Conservation (phyloP, 1,140 invertebrate genomes). For the Pseudomyrmex dendroicus region DNA sequence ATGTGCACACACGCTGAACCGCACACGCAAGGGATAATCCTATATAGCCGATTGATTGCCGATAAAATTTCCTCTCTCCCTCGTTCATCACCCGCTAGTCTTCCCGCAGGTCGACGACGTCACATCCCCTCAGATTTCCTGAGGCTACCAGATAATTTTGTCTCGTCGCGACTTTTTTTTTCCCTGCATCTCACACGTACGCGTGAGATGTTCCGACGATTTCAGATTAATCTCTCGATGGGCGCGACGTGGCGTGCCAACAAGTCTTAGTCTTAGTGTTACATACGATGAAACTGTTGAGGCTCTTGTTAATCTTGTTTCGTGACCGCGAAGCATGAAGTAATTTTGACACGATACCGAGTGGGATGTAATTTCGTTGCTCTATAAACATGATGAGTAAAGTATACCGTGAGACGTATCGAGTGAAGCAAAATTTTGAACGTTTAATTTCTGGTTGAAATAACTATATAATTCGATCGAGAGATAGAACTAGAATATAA, state of each 20-base stretch:
- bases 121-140: slow-evolving; percentile 53
- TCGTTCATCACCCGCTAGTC: slow-evolving; percentile 9
- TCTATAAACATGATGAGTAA: background rate
- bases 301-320: slow-evolving; percentile 49
- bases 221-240: slow-evolving; percentile 68
- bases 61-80: slow-evolving; percentile 70
- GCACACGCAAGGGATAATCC: slow-evolving; percentile 69
- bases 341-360: slow-evolving; percentile 36
- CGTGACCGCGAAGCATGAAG: slow-evolving; percentile 36
- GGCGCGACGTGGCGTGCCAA: slow-evolving; percentile 59
- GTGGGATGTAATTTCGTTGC: slow-evolving; percentile 23
- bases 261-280: slow-evolving; percentile 57
- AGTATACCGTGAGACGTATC: background rate
- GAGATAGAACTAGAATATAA: background rate
- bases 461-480: background rate
- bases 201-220: slow-evolving; percentile 65
- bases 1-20: slow-evolving; percentile 12
- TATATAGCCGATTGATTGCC: slow-evolving; percentile 75
- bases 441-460: background rate
- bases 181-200: slow-evolving; percentile 4
- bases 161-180: slow-evolving; percentile 38
- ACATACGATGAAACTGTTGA: slow-evolving; percentile 12
- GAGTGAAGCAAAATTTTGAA: background rate
- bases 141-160: slow-evolving; percentile 60
- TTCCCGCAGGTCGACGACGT: slow-evolving; percentile 54